These are phyloP conservation scores for Passer domesticus DNA, from an alignment of 2,113 vertebrate genomes.

Conservation along the genomic window DNA sequence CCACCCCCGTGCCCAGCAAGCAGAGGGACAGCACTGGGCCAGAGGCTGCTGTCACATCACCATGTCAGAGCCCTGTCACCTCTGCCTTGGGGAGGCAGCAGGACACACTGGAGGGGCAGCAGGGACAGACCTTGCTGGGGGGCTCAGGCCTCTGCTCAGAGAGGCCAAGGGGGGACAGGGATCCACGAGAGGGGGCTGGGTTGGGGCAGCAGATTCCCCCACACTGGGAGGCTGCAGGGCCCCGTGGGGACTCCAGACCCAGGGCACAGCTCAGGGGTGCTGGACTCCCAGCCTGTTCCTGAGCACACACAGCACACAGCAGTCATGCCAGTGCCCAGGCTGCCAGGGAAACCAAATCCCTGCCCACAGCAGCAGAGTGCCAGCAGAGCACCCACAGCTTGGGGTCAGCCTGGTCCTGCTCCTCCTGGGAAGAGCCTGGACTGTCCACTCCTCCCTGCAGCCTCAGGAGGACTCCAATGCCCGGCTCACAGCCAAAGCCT, in stretches of 20 bases:
- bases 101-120: background rate
- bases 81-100: background rate
- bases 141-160: background rate
- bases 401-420: background rate
- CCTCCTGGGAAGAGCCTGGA: background rate
- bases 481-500: background rate
- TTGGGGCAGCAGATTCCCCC: background rate
- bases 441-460: background rate
- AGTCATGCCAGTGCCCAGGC: background rate
- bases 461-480: background rate
- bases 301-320: background rate
- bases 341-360: background rate
- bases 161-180: background rate
- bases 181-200: background rate
- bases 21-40: fast-evolving
- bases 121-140: constrained; percentile 3
- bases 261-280: background rate
- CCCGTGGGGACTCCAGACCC: background rate
- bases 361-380: background rate
- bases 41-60: background rate
- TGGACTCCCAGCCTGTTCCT: background rate
- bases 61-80: background rate
- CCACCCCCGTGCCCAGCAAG: background rate
- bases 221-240: background rate
- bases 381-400: background rate